phyloP scores from a whole-genome alignment of 1,140 invertebrate genomes.

The Pseudobourletiella spinata region DNA sequence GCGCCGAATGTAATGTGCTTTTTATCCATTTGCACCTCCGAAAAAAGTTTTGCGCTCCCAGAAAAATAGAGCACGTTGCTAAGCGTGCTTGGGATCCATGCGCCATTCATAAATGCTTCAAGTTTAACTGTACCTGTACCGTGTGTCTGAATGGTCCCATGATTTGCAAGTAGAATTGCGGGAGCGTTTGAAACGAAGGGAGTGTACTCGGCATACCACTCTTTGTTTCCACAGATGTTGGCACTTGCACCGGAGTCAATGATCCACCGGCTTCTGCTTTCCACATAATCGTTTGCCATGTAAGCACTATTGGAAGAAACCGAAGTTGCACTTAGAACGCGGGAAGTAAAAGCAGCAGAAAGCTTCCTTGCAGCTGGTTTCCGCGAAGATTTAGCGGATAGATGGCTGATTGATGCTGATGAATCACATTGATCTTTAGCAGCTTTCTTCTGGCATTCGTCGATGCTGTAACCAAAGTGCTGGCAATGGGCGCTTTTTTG shows the following conservation, averaged over 20 bases:
- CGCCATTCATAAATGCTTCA: background rate
- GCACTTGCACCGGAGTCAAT: conserved; percentile 11
- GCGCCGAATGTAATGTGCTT: background rate
- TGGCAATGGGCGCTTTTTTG: no score
- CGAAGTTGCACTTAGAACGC: no score
- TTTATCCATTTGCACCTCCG: conserved; percentile 2
- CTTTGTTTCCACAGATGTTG: background rate
- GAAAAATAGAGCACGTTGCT: background rate
- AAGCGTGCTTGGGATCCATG: background rate
- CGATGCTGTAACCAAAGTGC: no score
- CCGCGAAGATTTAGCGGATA: no score
- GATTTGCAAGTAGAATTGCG: background rate
- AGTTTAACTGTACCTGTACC: background rate
- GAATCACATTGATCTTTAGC: no score
- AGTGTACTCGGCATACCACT: background rate
- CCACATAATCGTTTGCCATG: no score
- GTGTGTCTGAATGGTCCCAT: background rate
- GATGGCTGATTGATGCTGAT: no score
- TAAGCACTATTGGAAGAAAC: no score
- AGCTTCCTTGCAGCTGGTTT: no score
- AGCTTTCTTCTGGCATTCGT: no score
- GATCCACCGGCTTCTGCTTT: background rate
- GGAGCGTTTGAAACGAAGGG: background rate
- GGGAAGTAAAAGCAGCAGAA: no score
- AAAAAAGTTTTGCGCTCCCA: background rate